Percentiles rank a stretch among this genome's conserved stretches.
Conservation (phyloP, 2,113 vertebrate genomes). For the Notarius lentiginosus region DNA sequence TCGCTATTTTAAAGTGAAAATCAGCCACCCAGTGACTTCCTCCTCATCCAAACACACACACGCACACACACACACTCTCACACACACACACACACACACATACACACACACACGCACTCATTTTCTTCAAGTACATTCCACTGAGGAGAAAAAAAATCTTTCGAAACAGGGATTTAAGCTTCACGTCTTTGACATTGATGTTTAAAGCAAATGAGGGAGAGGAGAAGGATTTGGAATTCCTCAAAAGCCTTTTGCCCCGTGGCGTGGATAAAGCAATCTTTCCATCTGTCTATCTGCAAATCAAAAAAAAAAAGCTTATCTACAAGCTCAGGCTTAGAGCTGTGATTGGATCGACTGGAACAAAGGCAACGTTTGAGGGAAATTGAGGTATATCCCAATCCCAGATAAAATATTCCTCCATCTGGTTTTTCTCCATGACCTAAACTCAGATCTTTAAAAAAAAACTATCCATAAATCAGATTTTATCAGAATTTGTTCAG, state of each 20-base stretch:
- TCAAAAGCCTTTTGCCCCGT: slow-evolving; percentile 26
- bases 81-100: background rate
- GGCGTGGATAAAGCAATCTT: slow-evolving; percentile 23
- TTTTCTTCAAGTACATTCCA: background rate
- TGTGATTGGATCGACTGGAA: slow-evolving; percentile 42
- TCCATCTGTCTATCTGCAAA: slow-evolving; percentile 29
- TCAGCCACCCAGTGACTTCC: background rate
- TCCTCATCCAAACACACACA: background rate
- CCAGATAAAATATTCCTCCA: slow-evolving; percentile 40
- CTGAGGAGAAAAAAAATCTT: background rate
- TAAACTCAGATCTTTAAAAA: slow-evolving; percentile 35
- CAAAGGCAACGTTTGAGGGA: slow-evolving; percentile 46
- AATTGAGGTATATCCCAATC: slow-evolving; percentile 34
- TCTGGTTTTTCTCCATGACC: slow-evolving; percentile 14
- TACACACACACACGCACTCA: background rate
- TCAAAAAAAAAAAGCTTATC: slow-evolving; percentile 42
- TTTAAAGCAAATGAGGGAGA: slow-evolving; percentile 23
- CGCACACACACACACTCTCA: background rate
- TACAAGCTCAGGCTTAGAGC: slow-evolving; percentile 40
- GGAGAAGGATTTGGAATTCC: slow-evolving; percentile 34
- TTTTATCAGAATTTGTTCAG: slow-evolving; percentile 29
- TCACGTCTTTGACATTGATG: slow-evolving; percentile 20
- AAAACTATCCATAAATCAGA: slow-evolving; percentile 17
- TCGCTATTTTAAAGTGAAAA: background rate
- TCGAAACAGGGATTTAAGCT: slow-evolving; percentile 9